These are phyloP conservation scores for Egretta garzetta DNA, from an alignment of 2,113 vertebrate species.

Conservation along the genomic window DNA sequence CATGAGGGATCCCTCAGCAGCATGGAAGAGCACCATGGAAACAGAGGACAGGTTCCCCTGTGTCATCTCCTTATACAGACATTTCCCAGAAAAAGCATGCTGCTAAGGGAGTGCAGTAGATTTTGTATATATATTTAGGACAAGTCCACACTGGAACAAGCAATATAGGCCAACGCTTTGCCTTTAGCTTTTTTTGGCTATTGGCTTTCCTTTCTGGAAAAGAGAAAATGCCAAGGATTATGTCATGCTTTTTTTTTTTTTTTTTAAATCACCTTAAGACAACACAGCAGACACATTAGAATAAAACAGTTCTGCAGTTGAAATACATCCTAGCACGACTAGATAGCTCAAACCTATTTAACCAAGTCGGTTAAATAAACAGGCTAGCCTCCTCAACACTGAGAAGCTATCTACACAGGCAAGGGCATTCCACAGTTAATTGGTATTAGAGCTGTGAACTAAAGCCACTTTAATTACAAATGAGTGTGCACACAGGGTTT, in stretches of 20 bases:
- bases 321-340: not conserved
- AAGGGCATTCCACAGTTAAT: not conserved
- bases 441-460: conserved; percentile 22
- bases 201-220: not conserved
- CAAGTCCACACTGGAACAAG: not conserved
- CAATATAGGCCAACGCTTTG: conserved; percentile 7
- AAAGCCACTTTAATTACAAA: conserved; percentile 42
- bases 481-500: conserved; percentile 43
- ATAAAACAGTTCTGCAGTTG: not conserved
- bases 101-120: not conserved
- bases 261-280: not conserved
- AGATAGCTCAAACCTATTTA: not conserved
- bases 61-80: not conserved
- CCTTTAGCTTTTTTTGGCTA: not conserved
- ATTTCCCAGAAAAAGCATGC: not conserved
- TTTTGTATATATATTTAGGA: not conserved
- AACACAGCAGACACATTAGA: not conserved
- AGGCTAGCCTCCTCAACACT: not conserved
- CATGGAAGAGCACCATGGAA: conserved; percentile 10
- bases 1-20: not conserved
- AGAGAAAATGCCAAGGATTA: conserved; percentile 12
- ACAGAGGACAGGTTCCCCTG: not conserved
- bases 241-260: not conserved
- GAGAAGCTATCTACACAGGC: not conserved
- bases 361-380: not conserved